Conservation (phyloP, 2,797 vertebrate species). For the Oryzias sinensis region DNA sequence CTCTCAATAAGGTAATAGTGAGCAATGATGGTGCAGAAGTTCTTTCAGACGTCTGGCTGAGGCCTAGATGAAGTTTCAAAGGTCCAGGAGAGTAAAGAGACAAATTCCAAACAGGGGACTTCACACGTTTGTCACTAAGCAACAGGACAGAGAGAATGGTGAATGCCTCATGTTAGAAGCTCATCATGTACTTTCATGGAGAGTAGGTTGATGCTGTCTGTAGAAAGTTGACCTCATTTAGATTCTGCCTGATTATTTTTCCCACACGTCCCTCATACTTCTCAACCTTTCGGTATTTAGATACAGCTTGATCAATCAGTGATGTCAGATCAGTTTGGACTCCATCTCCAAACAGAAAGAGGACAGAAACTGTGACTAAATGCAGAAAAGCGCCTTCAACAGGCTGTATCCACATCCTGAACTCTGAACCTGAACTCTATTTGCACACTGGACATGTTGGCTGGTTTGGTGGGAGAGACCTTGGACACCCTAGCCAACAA, state of each 20-base stretch:
- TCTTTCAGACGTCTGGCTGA: neutral
- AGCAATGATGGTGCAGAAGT: too few relatives aligned
- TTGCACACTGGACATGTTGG: too few relatives aligned
- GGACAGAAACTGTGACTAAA: neutral
- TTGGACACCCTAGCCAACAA: too few relatives aligned
- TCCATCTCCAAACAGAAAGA: neutral
- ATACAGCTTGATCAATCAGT: conserved; percentile 22
- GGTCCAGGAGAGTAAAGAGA: neutral
- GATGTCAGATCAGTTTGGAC: conserved; percentile 9
- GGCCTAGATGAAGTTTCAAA: neutral
- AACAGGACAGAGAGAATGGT: conserved; percentile 7
- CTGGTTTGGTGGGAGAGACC: too few relatives aligned
- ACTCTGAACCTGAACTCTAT: too few relatives aligned
- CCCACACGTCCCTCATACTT: conserved; percentile 38
- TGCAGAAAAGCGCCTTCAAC: neutral
- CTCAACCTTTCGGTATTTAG: conserved; percentile 3
- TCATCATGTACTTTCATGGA: conserved; percentile 38
- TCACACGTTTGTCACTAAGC: conserved; percentile 2
- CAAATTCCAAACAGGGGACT: neutral
- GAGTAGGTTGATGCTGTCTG: conserved; percentile 25
- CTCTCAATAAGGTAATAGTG: neutral
- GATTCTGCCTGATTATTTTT: conserved; percentile 18
- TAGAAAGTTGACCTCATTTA: conserved; percentile 47
- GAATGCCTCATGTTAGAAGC: conserved; percentile 18
- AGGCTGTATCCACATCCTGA: neutral